These are phyloP conservation scores for Myotis davidii DNA, from an alignment of 2,113 vertebrate species.

Conservation along the genomic window DNA sequence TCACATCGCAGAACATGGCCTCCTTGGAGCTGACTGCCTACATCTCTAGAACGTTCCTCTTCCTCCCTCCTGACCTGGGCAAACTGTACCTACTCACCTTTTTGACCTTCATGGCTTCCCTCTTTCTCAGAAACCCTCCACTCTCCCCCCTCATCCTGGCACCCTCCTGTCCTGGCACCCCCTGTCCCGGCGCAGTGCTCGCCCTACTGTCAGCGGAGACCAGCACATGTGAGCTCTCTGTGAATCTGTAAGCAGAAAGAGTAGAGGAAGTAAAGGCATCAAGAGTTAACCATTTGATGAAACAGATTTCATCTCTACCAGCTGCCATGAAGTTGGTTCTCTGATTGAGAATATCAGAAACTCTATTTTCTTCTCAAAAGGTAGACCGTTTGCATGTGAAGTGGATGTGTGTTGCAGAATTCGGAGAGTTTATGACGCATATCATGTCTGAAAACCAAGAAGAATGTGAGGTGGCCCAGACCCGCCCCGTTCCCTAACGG, in stretches of 20 bases:
- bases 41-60: background rate
- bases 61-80: background rate
- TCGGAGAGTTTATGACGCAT: background rate
- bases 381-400: background rate
- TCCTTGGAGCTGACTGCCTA: background rate
- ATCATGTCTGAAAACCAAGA: background rate
- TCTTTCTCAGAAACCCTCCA: background rate
- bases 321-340: background rate
- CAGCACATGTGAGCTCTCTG: background rate
- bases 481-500: background rate
- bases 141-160: fast-evolving
- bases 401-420: background rate
- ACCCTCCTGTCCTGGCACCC: background rate
- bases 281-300: background rate
- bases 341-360: constrained; percentile 20
- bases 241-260: background rate
- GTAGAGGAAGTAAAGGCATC: background rate
- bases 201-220: background rate
- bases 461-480: background rate
- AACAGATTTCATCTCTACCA: background rate
- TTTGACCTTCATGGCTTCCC: background rate
- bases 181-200: background rate
- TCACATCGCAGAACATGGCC: background rate
- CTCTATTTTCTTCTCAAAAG: background rate
- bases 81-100: background rate